Percentiles rank a stretch among this genome's conserved stretches.
phyloP scores from a whole-genome alignment of 2,113 vertebrate species.

The Paedocypris sp. region DNA sequence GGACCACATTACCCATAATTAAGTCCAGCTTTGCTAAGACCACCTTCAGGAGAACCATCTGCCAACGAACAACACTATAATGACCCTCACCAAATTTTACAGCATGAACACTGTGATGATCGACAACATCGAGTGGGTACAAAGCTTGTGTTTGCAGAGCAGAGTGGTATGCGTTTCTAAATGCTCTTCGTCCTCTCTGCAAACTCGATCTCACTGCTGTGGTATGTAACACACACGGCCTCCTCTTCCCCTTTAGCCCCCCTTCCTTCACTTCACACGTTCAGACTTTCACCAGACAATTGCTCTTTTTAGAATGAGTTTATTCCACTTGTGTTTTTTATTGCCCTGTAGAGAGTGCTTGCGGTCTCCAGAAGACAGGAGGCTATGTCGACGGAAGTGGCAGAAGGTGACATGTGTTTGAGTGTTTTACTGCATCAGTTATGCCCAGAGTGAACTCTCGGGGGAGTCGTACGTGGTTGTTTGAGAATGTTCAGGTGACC shows the following conservation, averaged over 20 bases:
- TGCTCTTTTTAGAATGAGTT: conserved; percentile 22
- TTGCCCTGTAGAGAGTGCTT: conserved; percentile 14
- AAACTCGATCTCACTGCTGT: conserved; percentile 35
- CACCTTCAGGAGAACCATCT: too few species aligned
- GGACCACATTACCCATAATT: too few species aligned
- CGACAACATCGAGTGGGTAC: not conserved
- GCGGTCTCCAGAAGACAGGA: conserved; percentile 1
- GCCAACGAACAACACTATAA: too few species aligned
- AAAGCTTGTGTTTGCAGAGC: conserved; percentile 1
- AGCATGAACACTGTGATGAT: not conserved
- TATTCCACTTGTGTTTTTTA: conserved; percentile 27
- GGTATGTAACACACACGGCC: conserved; percentile 26
- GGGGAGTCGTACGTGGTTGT: not conserved
- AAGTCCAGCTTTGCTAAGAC: too few species aligned
- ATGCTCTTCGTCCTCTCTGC: conserved; percentile 22
- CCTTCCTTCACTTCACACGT: conserved; percentile 14
- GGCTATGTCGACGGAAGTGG: not conserved
- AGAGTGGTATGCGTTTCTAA: conserved; percentile 22
- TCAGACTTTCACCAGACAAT: conserved; percentile 31
- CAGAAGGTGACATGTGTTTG: conserved; percentile 31
- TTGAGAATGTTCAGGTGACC: not conserved
- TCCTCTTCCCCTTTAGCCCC: conserved; percentile 14
- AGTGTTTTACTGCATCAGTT: conserved; percentile 33
- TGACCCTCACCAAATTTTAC: too few species aligned
- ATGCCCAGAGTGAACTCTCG: conserved; percentile 32